Conservation (phyloP, 2,797 vertebrate species). For the Hippopotamyrus pictus region DNA sequence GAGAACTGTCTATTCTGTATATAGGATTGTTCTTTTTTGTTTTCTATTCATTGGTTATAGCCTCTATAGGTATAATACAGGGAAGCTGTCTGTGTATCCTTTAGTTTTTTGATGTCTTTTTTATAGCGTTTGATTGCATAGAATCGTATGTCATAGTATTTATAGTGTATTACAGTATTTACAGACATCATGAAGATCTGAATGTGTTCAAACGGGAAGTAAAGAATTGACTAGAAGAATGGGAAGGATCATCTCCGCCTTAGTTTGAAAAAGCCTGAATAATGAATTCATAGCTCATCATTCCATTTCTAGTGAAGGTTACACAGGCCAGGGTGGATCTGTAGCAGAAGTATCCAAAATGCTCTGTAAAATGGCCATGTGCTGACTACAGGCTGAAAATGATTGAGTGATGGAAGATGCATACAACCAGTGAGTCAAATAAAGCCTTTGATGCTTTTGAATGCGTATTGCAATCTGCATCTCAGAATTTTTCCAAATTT, state of each 20-base stretch:
- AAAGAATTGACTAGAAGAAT: neutral
- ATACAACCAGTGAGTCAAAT: neutral
- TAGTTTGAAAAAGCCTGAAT: neutral
- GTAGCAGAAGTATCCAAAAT: neutral
- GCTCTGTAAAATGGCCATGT: neutral
- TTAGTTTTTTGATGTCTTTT: neutral
- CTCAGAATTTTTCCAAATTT: neutral
- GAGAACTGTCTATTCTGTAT: neutral
- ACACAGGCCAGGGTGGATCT: neutral
- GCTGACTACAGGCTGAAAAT: neutral
- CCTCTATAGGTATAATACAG: neutral
- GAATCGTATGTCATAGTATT: neutral
- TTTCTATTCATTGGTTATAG: neutral
- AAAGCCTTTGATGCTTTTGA: neutral
- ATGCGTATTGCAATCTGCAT: neutral
- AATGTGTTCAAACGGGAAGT: neutral
- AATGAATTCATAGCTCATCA: neutral
- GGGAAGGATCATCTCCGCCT: neutral
- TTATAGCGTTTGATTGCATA: neutral
- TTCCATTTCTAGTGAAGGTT: neutral
- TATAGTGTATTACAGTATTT: neutral
- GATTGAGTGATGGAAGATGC: neutral
- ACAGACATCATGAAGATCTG: neutral
- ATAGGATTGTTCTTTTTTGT: neutral
- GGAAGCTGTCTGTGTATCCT: neutral